Base-by-base conservation (phyloP, 1,140 invertebrate genomes). In the Caenorhabditis inopinata region DNA sequence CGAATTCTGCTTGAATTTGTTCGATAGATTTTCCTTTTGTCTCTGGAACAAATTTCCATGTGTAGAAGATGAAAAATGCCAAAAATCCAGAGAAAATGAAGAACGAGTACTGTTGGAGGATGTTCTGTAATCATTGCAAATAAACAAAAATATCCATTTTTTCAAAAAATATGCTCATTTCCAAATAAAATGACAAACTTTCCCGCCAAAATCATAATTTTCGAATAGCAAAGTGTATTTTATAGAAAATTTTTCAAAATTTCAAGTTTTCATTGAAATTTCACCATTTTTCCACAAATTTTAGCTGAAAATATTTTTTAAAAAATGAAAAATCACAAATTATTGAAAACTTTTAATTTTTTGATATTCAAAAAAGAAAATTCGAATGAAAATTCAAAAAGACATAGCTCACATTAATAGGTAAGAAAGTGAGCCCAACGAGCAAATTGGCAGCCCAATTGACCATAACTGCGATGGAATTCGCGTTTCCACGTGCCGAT, bases 401-500 rank as follows among this genome's bases (percentile, higher is more conserved):
- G n/a, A n/a, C n/a, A n/a, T n/a, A 82, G 80, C 82, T 81, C 38
- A 86, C 85, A 35, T 87, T 87, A 86, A 84, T 88, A 77, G 80
- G 85, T 83, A 74, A 88, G 95, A 91, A 98, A 97, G 85, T 93
- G 93, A 97, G 95, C 85, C 95, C 96, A 85, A 99, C 96, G 78
- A 96, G 90, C 90, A 98, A 98, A 91, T 97, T 99, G 86, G 95
- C 94, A 88, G 95, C 92, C 97, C 97, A 99, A 91, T 99, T 99
- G 90, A 97, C 94, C 83, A 98, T 92, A 25, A 97, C 96, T 25
- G 96, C 95, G 84, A 99, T 95, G 83, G 95, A 96, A 93, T 98
- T 98, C 83, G 97, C 97, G 78, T 95, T 95, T 29, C 96, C 95
- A 83, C 96, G 91, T 16, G 96, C 95, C 47, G 95, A 95, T 90